phyloP scores from a whole-genome alignment of 2,113 vertebrate genomes.

The Neolamprologus tretocephalus region DNA sequence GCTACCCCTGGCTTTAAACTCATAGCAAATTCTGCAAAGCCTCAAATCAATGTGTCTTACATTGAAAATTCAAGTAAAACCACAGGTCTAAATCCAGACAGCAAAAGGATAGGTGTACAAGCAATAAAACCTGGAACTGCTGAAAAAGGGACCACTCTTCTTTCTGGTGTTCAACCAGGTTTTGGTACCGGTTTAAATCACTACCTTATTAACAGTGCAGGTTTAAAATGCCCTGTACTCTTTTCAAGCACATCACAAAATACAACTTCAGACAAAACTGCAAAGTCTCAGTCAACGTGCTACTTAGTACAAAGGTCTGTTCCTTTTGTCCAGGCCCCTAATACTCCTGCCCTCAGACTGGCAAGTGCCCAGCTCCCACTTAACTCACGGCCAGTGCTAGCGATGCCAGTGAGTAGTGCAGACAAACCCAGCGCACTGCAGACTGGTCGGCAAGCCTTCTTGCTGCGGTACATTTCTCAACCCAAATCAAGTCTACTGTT shows the following conservation, averaged over 20 bases:
- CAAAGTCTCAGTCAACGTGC: constrained; percentile 60
- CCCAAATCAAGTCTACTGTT: constrained; percentile 59
- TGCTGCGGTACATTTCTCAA: constrained; percentile 71
- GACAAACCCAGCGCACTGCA: constrained; percentile 57
- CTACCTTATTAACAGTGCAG: constrained; percentile 64
- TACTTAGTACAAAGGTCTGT: constrained; percentile 70
- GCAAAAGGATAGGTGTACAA: constrained; percentile 24
- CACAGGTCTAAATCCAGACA: constrained; percentile 34
- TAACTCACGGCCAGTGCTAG: constrained; percentile 53
- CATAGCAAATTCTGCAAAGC: constrained; percentile 63
- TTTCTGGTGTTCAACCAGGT: constrained; percentile 44
- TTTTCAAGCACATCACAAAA: constrained; percentile 58
- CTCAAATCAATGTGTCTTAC: constrained; percentile 74
- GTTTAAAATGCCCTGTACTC: constrained; percentile 63
- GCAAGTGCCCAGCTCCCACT: constrained; percentile 43
- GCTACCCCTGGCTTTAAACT: constrained; percentile 67
- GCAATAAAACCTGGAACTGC: constrained; percentile 6
- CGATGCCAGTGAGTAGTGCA: constrained; percentile 57
- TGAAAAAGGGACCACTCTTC: constrained; percentile 41
- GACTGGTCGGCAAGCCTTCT: constrained; percentile 68
- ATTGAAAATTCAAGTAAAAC: constrained; percentile 41
- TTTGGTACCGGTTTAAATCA: constrained; percentile 40
- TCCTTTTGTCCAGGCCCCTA: constrained; percentile 42
- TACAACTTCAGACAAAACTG: constrained; percentile 41
- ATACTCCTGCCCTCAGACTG: constrained; percentile 31